Conservation (phyloP, 2,797 vertebrate species). For the Etheostoma perlongum region DNA sequence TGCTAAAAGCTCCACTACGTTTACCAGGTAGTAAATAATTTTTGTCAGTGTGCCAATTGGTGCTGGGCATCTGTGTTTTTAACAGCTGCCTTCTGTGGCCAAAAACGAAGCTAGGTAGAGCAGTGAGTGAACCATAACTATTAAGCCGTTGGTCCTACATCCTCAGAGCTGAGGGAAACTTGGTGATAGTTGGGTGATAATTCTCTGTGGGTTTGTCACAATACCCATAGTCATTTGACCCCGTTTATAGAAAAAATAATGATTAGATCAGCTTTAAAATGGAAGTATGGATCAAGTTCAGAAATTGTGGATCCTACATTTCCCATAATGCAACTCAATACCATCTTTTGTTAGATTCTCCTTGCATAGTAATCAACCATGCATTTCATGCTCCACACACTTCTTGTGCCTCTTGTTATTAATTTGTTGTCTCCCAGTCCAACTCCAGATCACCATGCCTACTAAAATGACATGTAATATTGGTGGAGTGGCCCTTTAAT, state of each 20-base stretch:
- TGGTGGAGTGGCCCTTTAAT: slow-evolving; percentile 7
- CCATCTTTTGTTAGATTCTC: not conserved
- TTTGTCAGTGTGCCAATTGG: not conserved
- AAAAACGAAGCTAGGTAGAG: not conserved
- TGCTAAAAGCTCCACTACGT: not conserved
- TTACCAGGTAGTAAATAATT: not conserved
- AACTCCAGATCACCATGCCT: not conserved
- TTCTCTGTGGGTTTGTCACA: not conserved
- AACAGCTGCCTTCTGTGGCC: not conserved
- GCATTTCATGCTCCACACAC: not conserved
- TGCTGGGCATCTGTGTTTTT: not conserved
- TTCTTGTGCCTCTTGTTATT: not conserved
- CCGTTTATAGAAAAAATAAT: not conserved
- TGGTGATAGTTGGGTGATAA: not conserved
- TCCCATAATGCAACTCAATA: not conserved
- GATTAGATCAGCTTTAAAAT: slow-evolving; percentile 5
- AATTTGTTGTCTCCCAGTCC: not conserved
- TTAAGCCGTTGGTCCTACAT: not conserved
- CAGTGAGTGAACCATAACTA: not conserved
- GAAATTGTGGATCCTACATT: not conserved
- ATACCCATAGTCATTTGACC: not conserved
- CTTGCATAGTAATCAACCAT: not conserved
- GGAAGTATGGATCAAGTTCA: not conserved
- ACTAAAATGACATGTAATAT: not conserved
- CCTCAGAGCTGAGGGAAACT: not conserved